Evolutionary conservation across 2,888 invertebrate genomes (phyloP), one percentile per base, ranked within the genome.

Genomic region (Orthosia gothica): DNA sequence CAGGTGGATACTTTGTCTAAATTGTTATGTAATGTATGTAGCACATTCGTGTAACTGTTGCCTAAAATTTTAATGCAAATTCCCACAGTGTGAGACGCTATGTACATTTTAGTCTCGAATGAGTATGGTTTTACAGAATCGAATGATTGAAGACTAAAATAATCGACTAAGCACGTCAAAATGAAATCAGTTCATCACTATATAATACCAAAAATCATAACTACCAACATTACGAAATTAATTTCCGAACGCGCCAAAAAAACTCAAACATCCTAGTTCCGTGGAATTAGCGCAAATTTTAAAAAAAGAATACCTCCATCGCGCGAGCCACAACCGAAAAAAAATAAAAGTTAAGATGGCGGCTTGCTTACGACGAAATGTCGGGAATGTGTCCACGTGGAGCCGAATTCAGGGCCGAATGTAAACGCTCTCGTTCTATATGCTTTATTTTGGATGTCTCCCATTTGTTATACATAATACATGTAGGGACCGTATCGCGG

Each of bases 381-480:
- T 89, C 88, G 92, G 87, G 95, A 95, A 96, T 95, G 93, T 91
- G 92, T 91, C 94, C 94, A 95, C 95, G 94, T 94, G 90, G 91
- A 87, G 79, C 75, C 92, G 91, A 92, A 93, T 92, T 92, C 94
- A 92, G 91, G 94, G 93, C 90, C 93, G 90, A 92, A 91, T 91
- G 92, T 90, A 89, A 90, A 91, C 92, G 93, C 90, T 91, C 91
- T 92, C 81, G 88, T 87, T 89, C 85, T 79, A 81, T 86, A 88
- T 92, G 93, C 92, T 95, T 96, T 96, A 96, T 96, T 96, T 95
- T 94, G 94, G 93, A 95, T 96, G 95, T 95, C 93, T 95, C 94
- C 95, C 96, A 96, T 96, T 96, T 96, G 96, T 96, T 95, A 96
- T 96, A 96, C 96, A 96, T 96, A 94, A 96, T 95, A 95, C 95